Evolutionary conservation across 2,797 vertebrate genomes (phyloP), one percentile per base, ranked within the genome.

Genomic region (Rhodeus uyekii): DNA sequence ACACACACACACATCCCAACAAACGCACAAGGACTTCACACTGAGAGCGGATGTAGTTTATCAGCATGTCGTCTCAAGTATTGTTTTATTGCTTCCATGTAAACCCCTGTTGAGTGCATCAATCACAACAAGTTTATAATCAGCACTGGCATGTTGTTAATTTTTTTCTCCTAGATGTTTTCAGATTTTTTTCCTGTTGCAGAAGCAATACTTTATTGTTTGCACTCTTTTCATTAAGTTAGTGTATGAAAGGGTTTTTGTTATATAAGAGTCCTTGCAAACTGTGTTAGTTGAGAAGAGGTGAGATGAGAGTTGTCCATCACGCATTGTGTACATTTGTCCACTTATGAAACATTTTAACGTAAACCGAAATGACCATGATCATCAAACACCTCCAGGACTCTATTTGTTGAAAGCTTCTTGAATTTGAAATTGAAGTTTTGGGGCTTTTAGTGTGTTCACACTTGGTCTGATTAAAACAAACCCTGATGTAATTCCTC

Each of bases 21-120:
- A 79, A 55, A 75, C 39, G 5, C 12, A 24, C 29, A 61, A 29
- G n/a, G 34, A 42, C 48, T 61, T 61, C 87, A 83, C 32, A 78
- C 87, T 88, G 87, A 73, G 85, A 83, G 63, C 60, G 68, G 71
- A 83, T 83, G 87, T 81, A 85, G 81, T 83, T 88, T 86, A 83
- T 83, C 85, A 83, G 87, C 87, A 77, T 83, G 87, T 34, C n/a
- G 46, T 76, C 75, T 83, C 72, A 46, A 80, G 38, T 84, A 72
- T 85, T 86, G 86, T 84, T 80, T 76, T 82, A 82, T 87, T 72
- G 84, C 78, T 42, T 64, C 27, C 34, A 7, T 83, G 78, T 76
- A 83, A 55, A 86, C 58, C 72, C 83, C 83, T 22, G 42, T 42
- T 74, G 85, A 77, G 86, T 65, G 44, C 75, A 87, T 88, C 84